Evolutionary conservation across 53 echinoderm and acorn worm species (phyloP).

Genomic region (Echinarachnius parma): DNA sequence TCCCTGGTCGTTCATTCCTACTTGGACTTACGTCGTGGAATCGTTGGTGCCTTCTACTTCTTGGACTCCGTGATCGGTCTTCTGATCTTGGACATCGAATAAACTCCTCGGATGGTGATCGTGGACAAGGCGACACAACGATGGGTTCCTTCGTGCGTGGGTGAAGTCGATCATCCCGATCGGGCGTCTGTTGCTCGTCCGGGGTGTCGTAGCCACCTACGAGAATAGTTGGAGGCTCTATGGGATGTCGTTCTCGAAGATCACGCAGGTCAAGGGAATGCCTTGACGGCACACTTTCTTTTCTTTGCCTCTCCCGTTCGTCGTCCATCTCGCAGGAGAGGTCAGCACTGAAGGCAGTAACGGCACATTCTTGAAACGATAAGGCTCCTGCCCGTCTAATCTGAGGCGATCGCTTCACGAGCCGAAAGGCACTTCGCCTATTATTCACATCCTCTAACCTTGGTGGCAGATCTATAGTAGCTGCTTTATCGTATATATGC

Average conservation of each 20-base stretch:
- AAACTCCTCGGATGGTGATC: slow-evolving; percentile 26
- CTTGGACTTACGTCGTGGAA: slow-evolving; percentile 50
- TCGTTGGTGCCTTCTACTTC: slow-evolving; percentile 47
- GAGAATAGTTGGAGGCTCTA: slow-evolving; percentile 56
- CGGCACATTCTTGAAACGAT: slow-evolving; percentile 27
- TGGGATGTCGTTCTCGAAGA: slow-evolving; percentile 49
- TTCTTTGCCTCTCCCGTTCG: slow-evolving; percentile 8
- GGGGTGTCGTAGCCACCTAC: slow-evolving; percentile 59
- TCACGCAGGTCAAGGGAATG: slow-evolving; percentile 41
- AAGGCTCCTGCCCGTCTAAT: slow-evolving; percentile 63
- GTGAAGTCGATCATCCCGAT: slow-evolving; percentile 41
- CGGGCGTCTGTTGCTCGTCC: slow-evolving; percentile 51
- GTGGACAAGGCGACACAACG: slow-evolving; percentile 29
- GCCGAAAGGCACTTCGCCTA: slow-evolving; percentile 89
- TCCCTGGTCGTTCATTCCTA: slow-evolving; percentile 37
- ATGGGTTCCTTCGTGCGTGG: slow-evolving; percentile 20
- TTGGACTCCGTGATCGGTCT: slow-evolving; percentile 45
- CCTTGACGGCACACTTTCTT: slow-evolving; percentile 31
- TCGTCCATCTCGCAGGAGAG: slow-evolving; percentile 17
- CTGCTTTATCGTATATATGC: slow-evolving; percentile 38
- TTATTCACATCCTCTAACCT: slow-evolving; percentile 85
- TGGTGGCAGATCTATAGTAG: slow-evolving; percentile 35
- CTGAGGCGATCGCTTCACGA: slow-evolving; percentile 75
- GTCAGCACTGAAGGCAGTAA: slow-evolving; percentile 41
- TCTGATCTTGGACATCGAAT: slow-evolving; percentile 21